Evolutionary conservation across 2,113 vertebrate species (phyloP).

Genomic region (Cercopithecus mona): DNA sequence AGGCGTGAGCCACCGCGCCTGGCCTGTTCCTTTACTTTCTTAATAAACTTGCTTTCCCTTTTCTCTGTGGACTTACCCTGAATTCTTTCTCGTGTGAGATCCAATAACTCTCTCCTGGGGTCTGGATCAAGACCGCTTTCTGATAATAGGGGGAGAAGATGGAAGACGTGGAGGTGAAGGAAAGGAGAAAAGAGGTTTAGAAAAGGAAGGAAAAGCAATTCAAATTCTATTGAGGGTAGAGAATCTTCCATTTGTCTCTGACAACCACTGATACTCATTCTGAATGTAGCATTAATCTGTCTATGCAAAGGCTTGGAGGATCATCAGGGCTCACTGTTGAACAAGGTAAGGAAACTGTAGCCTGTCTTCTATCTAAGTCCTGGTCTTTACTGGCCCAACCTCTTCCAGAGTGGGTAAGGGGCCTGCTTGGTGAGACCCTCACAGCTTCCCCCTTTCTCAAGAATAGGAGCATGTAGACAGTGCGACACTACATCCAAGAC

Average conservation of each 20-base stretch:
- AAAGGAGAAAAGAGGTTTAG: not conserved
- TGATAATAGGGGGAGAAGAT: not conserved
- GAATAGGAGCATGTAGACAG: not conserved
- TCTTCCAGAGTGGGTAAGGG: not conserved
- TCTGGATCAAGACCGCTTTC: too few relatives aligned
- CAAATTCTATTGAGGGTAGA: not conserved
- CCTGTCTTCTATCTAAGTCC: not conserved
- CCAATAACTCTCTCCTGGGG: too few relatives aligned
- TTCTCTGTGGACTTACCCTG: too few relatives aligned
- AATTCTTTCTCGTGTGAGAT: too few relatives aligned
- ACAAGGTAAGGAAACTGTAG: not conserved
- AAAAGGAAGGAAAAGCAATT: not conserved
- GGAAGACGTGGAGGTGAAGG: not conserved
- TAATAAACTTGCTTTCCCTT: too few relatives aligned
- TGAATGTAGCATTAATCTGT: not conserved
- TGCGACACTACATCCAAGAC: accelerated
- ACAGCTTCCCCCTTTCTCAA: not conserved
- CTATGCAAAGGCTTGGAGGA: not conserved
- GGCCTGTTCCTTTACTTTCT: too few relatives aligned
- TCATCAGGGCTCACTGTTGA: not conserved
- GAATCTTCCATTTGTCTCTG: not conserved
- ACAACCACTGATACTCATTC: not conserved
- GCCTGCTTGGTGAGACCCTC: not conserved
- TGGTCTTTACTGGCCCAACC: too few relatives aligned
- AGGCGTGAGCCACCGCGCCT: too few relatives aligned